Conservation (phyloP, 2,888 invertebrate genomes). For the Molorchus minor region DNA sequence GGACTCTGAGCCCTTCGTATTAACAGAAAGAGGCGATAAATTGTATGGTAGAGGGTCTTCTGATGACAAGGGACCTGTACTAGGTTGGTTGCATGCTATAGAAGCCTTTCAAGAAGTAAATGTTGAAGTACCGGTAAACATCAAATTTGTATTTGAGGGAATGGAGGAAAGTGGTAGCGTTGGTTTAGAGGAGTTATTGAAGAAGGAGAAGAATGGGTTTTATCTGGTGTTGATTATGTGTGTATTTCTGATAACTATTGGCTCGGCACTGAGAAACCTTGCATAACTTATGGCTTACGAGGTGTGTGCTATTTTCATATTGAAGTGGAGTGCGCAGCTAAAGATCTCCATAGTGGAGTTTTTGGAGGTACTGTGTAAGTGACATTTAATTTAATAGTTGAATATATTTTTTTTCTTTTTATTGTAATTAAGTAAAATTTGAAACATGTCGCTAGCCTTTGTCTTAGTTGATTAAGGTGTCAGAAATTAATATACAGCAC, state of each 20-base stretch:
- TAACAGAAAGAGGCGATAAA: conserved; percentile 87
- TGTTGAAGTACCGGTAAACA: conserved; percentile 71
- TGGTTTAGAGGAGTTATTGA: conserved; percentile 86
- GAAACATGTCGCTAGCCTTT: too few relatives aligned
- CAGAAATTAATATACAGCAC: too few relatives aligned
- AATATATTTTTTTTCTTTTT: background rate
- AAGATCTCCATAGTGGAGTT: conserved; percentile 78
- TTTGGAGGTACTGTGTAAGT: conserved; percentile 24
- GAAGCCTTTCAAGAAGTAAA: conserved; percentile 81
- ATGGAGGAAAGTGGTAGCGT: conserved; percentile 98
- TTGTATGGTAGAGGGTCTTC: conserved; percentile 87
- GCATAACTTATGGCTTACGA: conserved; percentile 93
- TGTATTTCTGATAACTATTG: conserved; percentile 99
- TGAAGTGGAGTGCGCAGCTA: conserved; percentile 85
- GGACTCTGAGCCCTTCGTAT: conserved; percentile 91
- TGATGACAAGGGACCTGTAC: conserved; percentile 91
- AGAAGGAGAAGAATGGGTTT: conserved; percentile 77
- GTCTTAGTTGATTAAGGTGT: too few relatives aligned
- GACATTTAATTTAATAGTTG: background rate
- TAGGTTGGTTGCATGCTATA: conserved; percentile 94
- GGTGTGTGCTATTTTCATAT: conserved; percentile 93
- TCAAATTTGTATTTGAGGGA: conserved; percentile 93
- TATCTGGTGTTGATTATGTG: conserved; percentile 88
- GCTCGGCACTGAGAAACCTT: conserved; percentile 94
- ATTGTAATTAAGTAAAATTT: background rate